Conservation (phyloP, 2,797 vertebrate species). For the Bovichtus variegatus region DNA sequence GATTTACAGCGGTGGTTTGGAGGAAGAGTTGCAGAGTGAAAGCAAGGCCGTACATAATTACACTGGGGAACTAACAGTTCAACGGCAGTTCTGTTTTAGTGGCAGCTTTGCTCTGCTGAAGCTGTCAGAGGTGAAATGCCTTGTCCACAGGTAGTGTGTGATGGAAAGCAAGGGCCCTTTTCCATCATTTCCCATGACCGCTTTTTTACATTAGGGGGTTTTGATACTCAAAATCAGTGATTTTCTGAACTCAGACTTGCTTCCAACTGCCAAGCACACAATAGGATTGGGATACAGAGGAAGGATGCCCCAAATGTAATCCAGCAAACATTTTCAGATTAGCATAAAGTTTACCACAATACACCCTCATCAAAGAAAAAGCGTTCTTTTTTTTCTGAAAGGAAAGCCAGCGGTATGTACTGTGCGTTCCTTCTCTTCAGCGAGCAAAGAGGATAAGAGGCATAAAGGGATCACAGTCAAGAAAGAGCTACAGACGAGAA, state of each 20-base stretch:
- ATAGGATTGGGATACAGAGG: slow-evolving; percentile 34
- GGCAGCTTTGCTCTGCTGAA: slow-evolving; percentile 52
- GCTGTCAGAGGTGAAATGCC: slow-evolving; percentile 55
- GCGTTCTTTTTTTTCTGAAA: slow-evolving; percentile 13
- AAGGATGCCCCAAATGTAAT: slow-evolving; percentile 52
- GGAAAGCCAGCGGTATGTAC: slow-evolving; percentile 47
- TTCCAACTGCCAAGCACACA: slow-evolving; percentile 34
- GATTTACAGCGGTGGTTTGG: slow-evolving; percentile 32
- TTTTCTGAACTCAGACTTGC: slow-evolving; percentile 36
- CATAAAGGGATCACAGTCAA: slow-evolving; percentile 66
- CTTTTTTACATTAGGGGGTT: slow-evolving; percentile 37
- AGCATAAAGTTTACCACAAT: slow-evolving; percentile 71
- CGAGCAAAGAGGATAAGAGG: slow-evolving; percentile 62
- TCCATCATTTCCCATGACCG: slow-evolving; percentile 44
- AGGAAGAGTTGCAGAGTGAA: slow-evolving; percentile 22
- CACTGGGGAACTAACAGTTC: slow-evolving; percentile 51
- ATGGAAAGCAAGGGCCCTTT: slow-evolving; percentile 44
- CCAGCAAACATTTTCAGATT: slow-evolving; percentile 66
- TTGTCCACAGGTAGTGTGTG: slow-evolving; percentile 52
- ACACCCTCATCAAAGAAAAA: slow-evolving; percentile 55
- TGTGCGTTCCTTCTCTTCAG: slow-evolving; percentile 38
- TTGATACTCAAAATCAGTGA: slow-evolving; percentile 62
- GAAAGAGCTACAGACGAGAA: slow-evolving; percentile 60
- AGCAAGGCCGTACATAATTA: slow-evolving; percentile 43
- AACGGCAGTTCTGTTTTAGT: slow-evolving; percentile 35